Evolutionary conservation across 2,113 vertebrate species (phyloP), one percentile per base, ranked within the genome.

Genomic region (Okapia johnstoni): DNA sequence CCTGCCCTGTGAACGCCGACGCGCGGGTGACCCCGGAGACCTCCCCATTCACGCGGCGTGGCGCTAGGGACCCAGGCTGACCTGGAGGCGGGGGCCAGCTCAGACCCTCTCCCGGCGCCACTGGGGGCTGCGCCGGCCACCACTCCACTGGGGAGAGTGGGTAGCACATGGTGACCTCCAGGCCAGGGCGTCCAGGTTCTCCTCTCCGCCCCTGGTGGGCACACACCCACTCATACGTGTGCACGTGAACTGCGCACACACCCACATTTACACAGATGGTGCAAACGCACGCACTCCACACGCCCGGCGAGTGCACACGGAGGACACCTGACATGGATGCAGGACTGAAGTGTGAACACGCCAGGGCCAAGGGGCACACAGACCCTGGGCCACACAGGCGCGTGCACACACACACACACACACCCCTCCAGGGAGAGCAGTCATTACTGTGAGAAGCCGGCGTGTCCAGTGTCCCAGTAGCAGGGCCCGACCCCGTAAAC

Each of bases 1-100:
- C 33, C 16, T 0, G 5, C 40, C 10, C 15, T 0, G 0, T 0
- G 11, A 33, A 48, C 1, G 46, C 63, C 1, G 0, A 28, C 0
- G 0, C 3, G 1, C 7, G 0, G 0, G 63, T 4, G 4, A 21
- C 63, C 63, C 33, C 0, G 0, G 33, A 36, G 63, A 4, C 63
- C 17, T n/a, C 10, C 10, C 63, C 17, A 1, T 36, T 21, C 33
- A 66, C 8, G 4, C 10, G 2, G 66, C 4, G 1, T n/a, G 66
- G 19, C 0, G 19, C 79, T 91, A 96, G 0, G 30, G 33, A 8
- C 3, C 85, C 55, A 5, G 5, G 55, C 33, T 3, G 13, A 48
- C 40, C 28, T 2, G 21, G 25, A 17, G 79, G 3, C 5, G 33
- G 19, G 21, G 6, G 3, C 36, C 70, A 73, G 66, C 36, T 36